Evolutionary conservation across 2,113 vertebrate species (phyloP), one percentile per base, ranked within the genome.

Genomic region (Prunella himalayana): DNA sequence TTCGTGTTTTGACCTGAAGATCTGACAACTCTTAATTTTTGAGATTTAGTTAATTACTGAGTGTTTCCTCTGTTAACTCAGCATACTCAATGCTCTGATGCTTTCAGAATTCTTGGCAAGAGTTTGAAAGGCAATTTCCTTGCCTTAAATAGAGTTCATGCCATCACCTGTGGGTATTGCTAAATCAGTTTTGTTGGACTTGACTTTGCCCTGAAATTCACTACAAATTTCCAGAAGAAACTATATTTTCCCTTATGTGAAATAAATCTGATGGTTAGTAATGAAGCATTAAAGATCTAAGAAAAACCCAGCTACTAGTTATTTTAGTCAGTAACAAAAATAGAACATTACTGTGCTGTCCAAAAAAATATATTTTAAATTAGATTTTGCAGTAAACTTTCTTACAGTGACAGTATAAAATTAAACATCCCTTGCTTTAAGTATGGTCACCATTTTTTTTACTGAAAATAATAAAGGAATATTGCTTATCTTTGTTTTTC

Each of bases 181-280:
- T 95, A 64, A 83, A 86, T 59, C 92, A 82, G 56, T 84, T 93
- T 71, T 44, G 47, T 66, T 86, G 76, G 65, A 92, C 91, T 42
- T 91, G 64, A 71, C 33, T 81, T 72, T 63, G 11, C 41, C 49
- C 35, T 75, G 60, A 93, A 90, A 88, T 90, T 86, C 28, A 42
- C 60, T 84, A n/a, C 39, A 75, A 59, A 57, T 86, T 80, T 93
- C 75, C 42, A 80, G 75, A 88, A 78, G 53, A 72, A 91, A 66
- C 73, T 72, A 2, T 86, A 45, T 96, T 93, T 91, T 86, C 79
- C 45, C 71, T 69, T 49, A 65, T 57, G 85, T 88, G 45, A 35
- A 86, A 77, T 93, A 88, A 92, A 88, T 88, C 16, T 45, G n/a
- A 60, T 88, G 75, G 42, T 90, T 95, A 81, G 79, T 76, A 90